Percentiles rank a stretch among this genome's conserved stretches.
These are phyloP conservation scores for Perizoma affinitatum DNA, from an alignment of 2,888 invertebrate genomes.

Conservation along the genomic window DNA sequence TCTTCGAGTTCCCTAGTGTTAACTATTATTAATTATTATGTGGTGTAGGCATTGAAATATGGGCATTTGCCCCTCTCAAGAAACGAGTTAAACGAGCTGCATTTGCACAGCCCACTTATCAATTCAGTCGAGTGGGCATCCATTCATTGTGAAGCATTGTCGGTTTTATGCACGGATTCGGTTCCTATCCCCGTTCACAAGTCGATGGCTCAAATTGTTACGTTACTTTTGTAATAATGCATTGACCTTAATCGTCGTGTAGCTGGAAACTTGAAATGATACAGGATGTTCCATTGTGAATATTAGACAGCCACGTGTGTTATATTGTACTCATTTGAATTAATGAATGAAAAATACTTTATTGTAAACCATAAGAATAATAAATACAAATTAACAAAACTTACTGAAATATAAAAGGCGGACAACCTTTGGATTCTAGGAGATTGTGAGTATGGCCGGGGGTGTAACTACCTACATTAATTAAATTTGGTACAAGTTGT, in stretches of 20 bases:
- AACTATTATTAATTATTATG: too few relatives aligned
- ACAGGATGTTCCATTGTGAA: neutral
- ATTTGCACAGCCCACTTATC: slow-evolving; percentile 79
- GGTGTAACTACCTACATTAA: too few relatives aligned
- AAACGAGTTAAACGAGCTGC: slow-evolving; percentile 24
- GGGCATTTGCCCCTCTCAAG: slow-evolving; percentile 19
- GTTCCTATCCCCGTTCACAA: slow-evolving; percentile 72
- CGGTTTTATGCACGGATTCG: slow-evolving; percentile 75
- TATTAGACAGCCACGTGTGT: neutral
- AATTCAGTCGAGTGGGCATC: slow-evolving; percentile 82
- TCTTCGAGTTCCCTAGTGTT: too few relatives aligned
- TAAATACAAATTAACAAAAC: too few relatives aligned
- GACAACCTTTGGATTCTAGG: too few relatives aligned
- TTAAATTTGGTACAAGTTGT: too few relatives aligned
- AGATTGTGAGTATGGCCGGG: too few relatives aligned
- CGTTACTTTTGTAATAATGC: slow-evolving; percentile 32
- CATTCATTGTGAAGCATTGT: slow-evolving; percentile 79
- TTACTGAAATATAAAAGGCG: too few relatives aligned
- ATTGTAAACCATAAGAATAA: too few relatives aligned
- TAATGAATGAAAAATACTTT: too few relatives aligned
- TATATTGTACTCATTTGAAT: neutral
- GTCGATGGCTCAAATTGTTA: slow-evolving; percentile 44
- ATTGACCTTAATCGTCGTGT: slow-evolving; percentile 25
- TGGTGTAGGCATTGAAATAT: neutral
- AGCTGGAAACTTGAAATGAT: slow-evolving; percentile 6